Percentiles rank a stretch among this genome's conserved stretches.
phyloP scores from a whole-genome alignment of 2,113 vertebrate species.

The Pedionomus torquatus region DNA sequence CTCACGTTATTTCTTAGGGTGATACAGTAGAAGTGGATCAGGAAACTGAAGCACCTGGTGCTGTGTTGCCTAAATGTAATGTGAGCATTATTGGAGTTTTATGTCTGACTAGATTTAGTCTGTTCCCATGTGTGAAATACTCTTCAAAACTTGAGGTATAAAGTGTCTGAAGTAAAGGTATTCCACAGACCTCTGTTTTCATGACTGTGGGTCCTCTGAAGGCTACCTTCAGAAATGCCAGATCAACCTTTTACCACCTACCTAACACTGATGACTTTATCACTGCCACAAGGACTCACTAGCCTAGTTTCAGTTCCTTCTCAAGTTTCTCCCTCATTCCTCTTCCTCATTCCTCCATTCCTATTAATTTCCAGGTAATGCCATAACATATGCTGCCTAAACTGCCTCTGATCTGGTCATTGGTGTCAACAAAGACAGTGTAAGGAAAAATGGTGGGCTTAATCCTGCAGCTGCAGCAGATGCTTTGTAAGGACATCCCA shows the following conservation, averaged over 20 bases:
- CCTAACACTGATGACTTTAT: fast-evolving
- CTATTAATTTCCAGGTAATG: background rate
- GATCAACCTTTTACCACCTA: fast-evolving
- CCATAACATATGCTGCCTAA: background rate
- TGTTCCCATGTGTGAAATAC: background rate
- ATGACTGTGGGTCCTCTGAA: background rate
- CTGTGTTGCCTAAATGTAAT: background rate
- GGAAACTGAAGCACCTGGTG: background rate
- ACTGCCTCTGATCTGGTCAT: background rate
- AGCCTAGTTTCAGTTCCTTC: background rate
- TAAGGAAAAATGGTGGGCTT: background rate
- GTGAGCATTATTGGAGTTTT: fast-evolving
- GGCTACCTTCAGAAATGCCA: background rate
- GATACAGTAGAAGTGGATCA: background rate
- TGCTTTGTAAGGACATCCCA: background rate
- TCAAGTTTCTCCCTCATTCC: background rate
- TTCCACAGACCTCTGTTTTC: background rate
- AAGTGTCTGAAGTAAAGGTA: background rate
- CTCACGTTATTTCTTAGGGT: background rate
- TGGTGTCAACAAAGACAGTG: background rate
- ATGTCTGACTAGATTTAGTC: background rate
- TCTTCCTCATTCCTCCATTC: background rate
- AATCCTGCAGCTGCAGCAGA: background rate
- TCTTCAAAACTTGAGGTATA: background rate
- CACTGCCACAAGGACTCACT: background rate